Base-by-base conservation (phyloP, 2,888 invertebrate species). In the Ophioninae sp. region DNA sequence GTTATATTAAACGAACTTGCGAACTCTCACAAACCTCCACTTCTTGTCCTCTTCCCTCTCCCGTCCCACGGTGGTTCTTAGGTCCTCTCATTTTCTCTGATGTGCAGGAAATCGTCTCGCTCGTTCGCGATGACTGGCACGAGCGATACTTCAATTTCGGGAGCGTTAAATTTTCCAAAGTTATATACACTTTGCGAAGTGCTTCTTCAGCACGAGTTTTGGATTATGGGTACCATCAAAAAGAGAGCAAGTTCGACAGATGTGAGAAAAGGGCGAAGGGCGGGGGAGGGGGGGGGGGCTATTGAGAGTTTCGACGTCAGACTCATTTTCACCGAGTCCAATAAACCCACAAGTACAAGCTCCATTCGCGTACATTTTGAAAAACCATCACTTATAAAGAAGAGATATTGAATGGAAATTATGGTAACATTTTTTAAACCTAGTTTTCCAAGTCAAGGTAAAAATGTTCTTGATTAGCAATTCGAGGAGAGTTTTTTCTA, bases 1-100 rank as follows among this genome's bases (percentile, higher is more conserved):
- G 50, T 50, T 50, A 50, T 82, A 82, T 70, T 75, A 79, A 79
- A 75, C 79, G 79, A 82, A 79, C 79, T 79, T 82, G 56, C 59
- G 21, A 79, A 79, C 82, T 76, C 37, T 61, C 59, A 21, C 39
- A 41, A 30, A n/a, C 37, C 10, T n/a, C 37, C 10, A 8, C 37
- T 37, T 57, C 20, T 30, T n/a, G 21, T n/a, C 0, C 30, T 6
- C 57, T 23, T 62, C n/a, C 0, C 30, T 6, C 57, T 23, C 69
- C n/a, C 23, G 1, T 7, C 41, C n/a, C 39, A 5, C 44, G 5
- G 2, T 6, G 68, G n/a, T 44, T 20, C 57, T 13, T 17, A 7
- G 41, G 41, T 67, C 39, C 56, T 21, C 67, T 44, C 59, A 23
- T 77, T 50, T 39, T 39, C 21, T 39, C 39, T 39, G n/a, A 17